Base-by-base conservation (phyloP, 2,113 vertebrate genomes). In the Azemiops feae region DNA sequence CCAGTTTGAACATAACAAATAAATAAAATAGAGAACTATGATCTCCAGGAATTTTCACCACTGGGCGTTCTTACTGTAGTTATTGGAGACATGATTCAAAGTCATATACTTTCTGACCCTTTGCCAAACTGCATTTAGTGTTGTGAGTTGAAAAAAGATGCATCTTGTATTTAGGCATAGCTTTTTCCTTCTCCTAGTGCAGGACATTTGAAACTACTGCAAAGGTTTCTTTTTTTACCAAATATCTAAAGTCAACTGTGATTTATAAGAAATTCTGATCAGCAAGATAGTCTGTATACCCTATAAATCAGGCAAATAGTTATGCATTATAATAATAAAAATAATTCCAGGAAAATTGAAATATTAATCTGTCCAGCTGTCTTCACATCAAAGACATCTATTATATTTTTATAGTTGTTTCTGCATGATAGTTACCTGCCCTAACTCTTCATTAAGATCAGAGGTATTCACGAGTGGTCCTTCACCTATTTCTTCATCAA, bases 391-490 rank as follows among this genome's bases (percentile, higher is more conserved):
- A 30, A 93, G 58, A 88, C 0, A 92, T 11, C 0, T 89, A 18
- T 22, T 92, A 85, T 27, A 39, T 0, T 88, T 91, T 0, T 34
- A 85, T 25, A 0, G 91, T 18, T 81, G 22, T 1, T 52, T 93
- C 0, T 0, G 47, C 52, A 2, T 93, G 30, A 53, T 9, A 95
- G 92, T 54, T 94, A 99, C 99, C 99, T 99, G 99, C 88, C 99
- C 99, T 91, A 99, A 97, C 92, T 99, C 99, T 96, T 99, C 99
- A 23, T 99, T 99, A 57, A 99, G 98, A 94, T 99, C 99, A 0
- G 99, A 99, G 0, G 99, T 99, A 97, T 99, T 99, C 91, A 99
- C 99, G 91, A 99, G 96, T 0, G 99, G 99, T 52, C 99, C 97
- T 97, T 99, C 99, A 2, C 98, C 98, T 2, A 97, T 97, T 89